phyloP scores from a whole-genome alignment of 2,888 invertebrate species.

The Athalia rosae region DNA sequence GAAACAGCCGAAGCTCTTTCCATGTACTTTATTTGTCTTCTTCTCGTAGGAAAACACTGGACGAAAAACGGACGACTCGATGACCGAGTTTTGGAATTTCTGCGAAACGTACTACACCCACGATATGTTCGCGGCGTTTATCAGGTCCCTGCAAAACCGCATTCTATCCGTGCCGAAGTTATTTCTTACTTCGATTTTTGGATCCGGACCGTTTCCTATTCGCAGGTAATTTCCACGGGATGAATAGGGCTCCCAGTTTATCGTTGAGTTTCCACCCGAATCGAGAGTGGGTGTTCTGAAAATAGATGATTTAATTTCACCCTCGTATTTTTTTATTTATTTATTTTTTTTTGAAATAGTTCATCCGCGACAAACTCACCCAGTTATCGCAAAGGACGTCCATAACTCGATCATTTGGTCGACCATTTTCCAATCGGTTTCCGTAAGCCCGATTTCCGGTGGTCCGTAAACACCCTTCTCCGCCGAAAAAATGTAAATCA shows the following conservation, averaged over 20 bases:
- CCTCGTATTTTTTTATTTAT: background rate
- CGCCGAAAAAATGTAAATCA: constrained; percentile 68
- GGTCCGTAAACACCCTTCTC: background rate
- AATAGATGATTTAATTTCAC: background rate
- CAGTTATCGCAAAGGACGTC: constrained; percentile 14
- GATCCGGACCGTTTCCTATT: constrained; percentile 13
- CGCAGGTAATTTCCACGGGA: background rate
- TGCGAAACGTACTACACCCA: too few relatives aligned
- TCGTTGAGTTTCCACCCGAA: background rate
- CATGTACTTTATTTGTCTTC: too few relatives aligned
- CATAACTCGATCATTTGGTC: constrained; percentile 13
- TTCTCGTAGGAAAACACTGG: too few relatives aligned
- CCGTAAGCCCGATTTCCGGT: background rate
- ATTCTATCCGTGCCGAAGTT: background rate
- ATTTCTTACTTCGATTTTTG: background rate
- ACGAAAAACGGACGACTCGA: too few relatives aligned
- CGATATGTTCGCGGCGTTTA: background rate
- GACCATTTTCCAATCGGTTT: background rate
- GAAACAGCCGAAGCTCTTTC: too few relatives aligned
- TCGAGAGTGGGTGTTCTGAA: constrained; percentile 5
- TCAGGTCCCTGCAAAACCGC: constrained; percentile 8
- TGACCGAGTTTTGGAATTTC: too few relatives aligned
- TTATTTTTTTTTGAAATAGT: too few relatives aligned
- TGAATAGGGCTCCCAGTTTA: constrained; percentile 12
- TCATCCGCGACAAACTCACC: background rate